Evolutionary conservation across 2,797 vertebrate genomes (phyloP), one percentile per base, ranked within the genome.

Genomic region (Coracias cyanogaster): DNA sequence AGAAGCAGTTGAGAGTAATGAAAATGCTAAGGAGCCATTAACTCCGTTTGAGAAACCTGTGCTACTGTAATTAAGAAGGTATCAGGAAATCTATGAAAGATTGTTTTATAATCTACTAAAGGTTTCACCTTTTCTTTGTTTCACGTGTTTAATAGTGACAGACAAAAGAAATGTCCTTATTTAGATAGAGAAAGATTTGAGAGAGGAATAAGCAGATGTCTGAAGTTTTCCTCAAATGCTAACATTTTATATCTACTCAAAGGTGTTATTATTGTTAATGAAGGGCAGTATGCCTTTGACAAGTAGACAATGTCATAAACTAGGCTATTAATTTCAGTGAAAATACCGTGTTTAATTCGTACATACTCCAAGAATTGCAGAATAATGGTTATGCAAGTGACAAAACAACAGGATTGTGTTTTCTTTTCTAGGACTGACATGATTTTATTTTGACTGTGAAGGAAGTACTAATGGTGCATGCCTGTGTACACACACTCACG

Each of bases 151-250:
- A 73, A 41, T 4, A 51, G 21, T 31, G 43, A 41, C 37, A 84
- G 72, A 91, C n/a, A 2, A 70, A 37, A 62, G 39, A 91, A 35
- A 2, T 35, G 11, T 26, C 26, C 39, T 60, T 76, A 5, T 92
- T 95, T 81, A 43, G 17, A 10, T 4, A 85, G 45, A 81, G 85
- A 82, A 35, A 76, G 26, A 11, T 54, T 62, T 76, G 61, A 82
- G 33, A 85, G 29, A 54, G 31, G 37, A 82, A 33, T 35, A 82
- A 72, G 25, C 37, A 82, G 45, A 61, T 90, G 26, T 74, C 61
- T 91, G 54, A 65, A 94, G 29, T 94, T 88, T 80, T 97, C 79
- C 49, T 57, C 33, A 89, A 79, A 70, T 84, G n/a, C 45, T 37
- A 33, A 20, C n/a, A 16, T 76, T 93, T 73, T 58, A 19, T 43